Evolutionary conservation across 2,113 vertebrate species (phyloP).

Genomic region (Copsychus sechellarum): DNA sequence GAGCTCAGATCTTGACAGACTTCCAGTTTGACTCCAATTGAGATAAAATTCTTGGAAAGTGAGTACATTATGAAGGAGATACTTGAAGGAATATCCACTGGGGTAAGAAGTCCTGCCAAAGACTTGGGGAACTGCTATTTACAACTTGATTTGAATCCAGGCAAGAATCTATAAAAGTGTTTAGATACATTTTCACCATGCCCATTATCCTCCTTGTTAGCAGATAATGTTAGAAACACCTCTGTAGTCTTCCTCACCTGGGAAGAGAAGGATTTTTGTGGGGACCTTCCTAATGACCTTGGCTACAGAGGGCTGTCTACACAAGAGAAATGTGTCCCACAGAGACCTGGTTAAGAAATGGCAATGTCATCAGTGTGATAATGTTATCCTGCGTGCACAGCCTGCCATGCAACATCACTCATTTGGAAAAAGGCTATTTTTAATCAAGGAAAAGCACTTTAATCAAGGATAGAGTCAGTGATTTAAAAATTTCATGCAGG

Average conservation of each 20-base stretch:
- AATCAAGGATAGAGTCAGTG: constrained; percentile 50
- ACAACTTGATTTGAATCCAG: not conserved
- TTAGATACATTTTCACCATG: not conserved
- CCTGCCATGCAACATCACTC: not conserved
- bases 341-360: not conserved
- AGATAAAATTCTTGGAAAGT: constrained; percentile 45
- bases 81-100: constrained; percentile 21
- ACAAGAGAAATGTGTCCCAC: not conserved
- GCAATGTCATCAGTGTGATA: not conserved
- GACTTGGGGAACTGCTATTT: not conserved
- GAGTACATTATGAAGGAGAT: not conserved
- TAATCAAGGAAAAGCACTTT: constrained; percentile 65
- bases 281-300: not conserved
- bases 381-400: not conserved
- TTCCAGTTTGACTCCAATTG: constrained; percentile 36
- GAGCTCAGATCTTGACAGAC: constrained; percentile 22
- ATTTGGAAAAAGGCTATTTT: constrained; percentile 51
- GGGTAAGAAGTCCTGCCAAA: constrained; percentile 27
- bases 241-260: not conserved
- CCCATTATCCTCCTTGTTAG: not conserved
- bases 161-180: not conserved
- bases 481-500: constrained; percentile 61
- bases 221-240: not conserved
- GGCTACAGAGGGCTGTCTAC: not conserved
- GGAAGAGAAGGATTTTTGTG: not conserved